These are phyloP conservation scores for Eueremaeus valkanovi DNA, from an alignment of 2,888 invertebrate species.

Conservation along the genomic window DNA sequence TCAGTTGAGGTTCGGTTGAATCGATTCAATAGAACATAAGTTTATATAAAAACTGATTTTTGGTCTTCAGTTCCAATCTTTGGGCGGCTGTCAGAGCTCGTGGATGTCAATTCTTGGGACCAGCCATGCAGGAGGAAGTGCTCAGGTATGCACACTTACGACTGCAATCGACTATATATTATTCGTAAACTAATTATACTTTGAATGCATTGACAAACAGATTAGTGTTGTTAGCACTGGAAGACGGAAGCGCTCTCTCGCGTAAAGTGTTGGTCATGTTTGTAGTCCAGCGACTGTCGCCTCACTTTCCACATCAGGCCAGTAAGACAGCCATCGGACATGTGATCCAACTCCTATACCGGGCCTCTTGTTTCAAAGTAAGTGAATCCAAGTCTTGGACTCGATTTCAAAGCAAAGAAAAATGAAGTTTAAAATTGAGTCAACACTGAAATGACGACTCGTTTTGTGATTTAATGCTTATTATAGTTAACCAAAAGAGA, in stretches of 20 bases:
- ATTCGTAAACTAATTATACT: neutral
- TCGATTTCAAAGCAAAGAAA: no score
- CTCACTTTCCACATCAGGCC: slow-evolving; percentile 82
- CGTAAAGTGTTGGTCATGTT: slow-evolving; percentile 95
- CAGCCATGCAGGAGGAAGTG: slow-evolving; percentile 99
- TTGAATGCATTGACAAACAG: slow-evolving; percentile 24
- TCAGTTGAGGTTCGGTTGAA: slow-evolving; percentile 63
- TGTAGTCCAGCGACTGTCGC: slow-evolving; percentile 91
- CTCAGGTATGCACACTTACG: slow-evolving; percentile 58
- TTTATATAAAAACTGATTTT: neutral
- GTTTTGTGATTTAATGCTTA: no score
- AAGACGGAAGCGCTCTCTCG: slow-evolving; percentile 90
- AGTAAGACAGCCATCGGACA: slow-evolving; percentile 99
- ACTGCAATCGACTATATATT: neutral
- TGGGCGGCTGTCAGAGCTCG: slow-evolving; percentile 96
- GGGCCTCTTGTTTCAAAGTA: slow-evolving; percentile 97
- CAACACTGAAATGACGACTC: no score
- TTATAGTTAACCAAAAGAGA: slow-evolving; percentile 68
- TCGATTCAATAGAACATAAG: neutral
- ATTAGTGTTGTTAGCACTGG: slow-evolving; percentile 84
- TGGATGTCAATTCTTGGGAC: slow-evolving; percentile 97
- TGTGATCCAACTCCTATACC: slow-evolving; percentile 93
- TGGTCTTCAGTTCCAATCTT: slow-evolving; percentile 64
- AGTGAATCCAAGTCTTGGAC: no score
- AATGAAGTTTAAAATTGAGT: no score